Base-by-base conservation (phyloP, 2,113 vertebrate species). In the Caranx melampygus region DNA sequence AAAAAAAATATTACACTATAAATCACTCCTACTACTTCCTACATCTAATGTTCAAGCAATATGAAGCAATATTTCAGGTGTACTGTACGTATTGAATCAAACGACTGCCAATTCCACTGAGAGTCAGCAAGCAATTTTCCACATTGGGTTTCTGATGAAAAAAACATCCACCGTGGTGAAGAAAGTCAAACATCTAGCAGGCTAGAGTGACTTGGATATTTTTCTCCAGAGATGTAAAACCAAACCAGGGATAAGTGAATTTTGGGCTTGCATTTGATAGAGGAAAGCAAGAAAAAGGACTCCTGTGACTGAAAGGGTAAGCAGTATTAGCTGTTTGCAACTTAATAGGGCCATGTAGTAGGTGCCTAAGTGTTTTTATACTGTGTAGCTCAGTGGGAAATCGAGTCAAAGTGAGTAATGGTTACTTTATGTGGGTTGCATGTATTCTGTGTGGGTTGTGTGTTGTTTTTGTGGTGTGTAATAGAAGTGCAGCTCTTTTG, bases 181-280 rank as follows among this genome's bases (percentile, higher is more conserved):
- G 52, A n/a, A 26, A 55, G 52, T 55, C n/a, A 55, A 21, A 54
- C 20, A 54, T 54, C n/a, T 21, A 21, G n/a, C 3, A n/a, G 52
- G 52, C 52, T n/a, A 26, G 26, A 26, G n/a, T 21, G 7, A 52
- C 20, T n/a, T 21, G n/a, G 52, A 55, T 55, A 55, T 55, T 55
- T 55, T 26, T 55, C 52, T 26, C n/a, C n/a, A 8, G 12, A 44
- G n/a, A 44, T 21, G 40, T 26, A 45, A 64, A 64, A n/a, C n/a
- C 13, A 64, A 64, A 64, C 40, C n/a, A 31, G 42, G 21, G 62
- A 64, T 45, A 64, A n/a, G 47, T 35, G 11, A 67, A 52, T 35
- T 11, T 7, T 52, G 18, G 33, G 37, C 33, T n/a, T 68, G 62
- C 40, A 9, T 31, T 64, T 31, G 10, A 64, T 47, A 26, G 54